Conservation (phyloP, 2,113 vertebrate species). For the Corythornis vintsioides region DNA sequence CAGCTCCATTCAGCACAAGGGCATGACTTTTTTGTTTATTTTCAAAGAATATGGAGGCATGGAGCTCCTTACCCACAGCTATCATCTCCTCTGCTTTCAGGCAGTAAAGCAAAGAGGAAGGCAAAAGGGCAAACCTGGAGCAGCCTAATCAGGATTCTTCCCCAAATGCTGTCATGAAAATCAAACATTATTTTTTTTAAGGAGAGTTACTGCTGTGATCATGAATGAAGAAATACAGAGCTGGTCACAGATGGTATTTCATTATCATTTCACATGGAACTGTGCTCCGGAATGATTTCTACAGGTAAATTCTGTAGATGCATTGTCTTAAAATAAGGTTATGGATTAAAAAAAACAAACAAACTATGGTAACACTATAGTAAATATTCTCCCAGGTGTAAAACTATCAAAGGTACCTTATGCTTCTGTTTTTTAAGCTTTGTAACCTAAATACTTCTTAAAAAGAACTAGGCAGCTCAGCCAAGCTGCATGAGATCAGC, state of each 20-base stretch:
- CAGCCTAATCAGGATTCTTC: background rate
- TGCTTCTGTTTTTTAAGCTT: background rate
- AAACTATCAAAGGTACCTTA: background rate
- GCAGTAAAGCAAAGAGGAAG: background rate
- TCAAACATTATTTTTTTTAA: conserved; percentile 14
- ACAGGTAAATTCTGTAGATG: background rate
- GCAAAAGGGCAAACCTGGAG: background rate
- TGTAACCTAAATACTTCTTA: background rate
- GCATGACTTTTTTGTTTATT: background rate
- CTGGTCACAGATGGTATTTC: background rate
- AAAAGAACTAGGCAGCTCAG: background rate
- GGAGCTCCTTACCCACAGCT: background rate
- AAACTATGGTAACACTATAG: background rate
- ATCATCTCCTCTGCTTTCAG: background rate
- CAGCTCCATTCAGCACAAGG: background rate
- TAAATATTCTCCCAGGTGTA: background rate
- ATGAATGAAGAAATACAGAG: background rate
- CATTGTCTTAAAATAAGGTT: background rate
- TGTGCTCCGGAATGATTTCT: background rate
- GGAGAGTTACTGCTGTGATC: background rate
- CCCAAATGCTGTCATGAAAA: background rate
- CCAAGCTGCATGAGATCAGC: too few species aligned
- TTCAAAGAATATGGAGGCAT: background rate
- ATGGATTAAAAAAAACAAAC: background rate
- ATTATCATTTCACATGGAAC: background rate